Percentiles rank a stretch among this genome's conserved stretches.
phyloP scores from a whole-genome alignment of 2,113 vertebrate genomes.

The Callionymus lyra region DNA sequence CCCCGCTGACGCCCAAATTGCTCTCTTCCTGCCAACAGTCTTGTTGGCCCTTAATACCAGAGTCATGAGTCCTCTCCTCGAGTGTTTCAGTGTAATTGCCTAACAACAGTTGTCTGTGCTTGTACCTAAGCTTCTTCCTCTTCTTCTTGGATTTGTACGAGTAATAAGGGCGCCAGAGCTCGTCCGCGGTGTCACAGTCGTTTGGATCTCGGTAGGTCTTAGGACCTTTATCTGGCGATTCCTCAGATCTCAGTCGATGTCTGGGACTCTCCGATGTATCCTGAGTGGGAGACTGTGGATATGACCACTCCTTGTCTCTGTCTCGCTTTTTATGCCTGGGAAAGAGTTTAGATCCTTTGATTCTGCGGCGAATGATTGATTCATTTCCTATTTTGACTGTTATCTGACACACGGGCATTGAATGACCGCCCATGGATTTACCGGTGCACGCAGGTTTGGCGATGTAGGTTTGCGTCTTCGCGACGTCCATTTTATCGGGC shows the following conservation, averaged over 20 bases:
- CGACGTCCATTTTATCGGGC: slow-evolving; percentile 49
- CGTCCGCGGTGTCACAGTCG: slow-evolving; percentile 85
- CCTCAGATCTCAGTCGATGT: slow-evolving; percentile 66
- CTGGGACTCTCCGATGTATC: slow-evolving; percentile 54
- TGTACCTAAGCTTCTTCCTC: slow-evolving; percentile 75
- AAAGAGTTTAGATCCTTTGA: slow-evolving; percentile 88
- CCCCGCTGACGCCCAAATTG: slow-evolving; percentile 46
- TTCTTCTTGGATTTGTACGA: slow-evolving; percentile 97
- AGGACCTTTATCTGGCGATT: slow-evolving; percentile 43
- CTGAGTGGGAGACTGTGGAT: slow-evolving; percentile 31
- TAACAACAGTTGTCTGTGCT: slow-evolving; percentile 66
- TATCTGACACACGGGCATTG: slow-evolving; percentile 91
- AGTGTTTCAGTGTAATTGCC: slow-evolving; percentile 39
- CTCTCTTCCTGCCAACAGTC: slow-evolving; percentile 51
- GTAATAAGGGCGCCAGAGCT: slow-evolving; percentile 95
- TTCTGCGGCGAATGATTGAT: slow-evolving; percentile 86
- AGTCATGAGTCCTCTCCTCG: slow-evolving; percentile 30
- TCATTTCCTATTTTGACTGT: slow-evolving; percentile 97
- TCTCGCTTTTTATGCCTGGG: slow-evolving; percentile 75
- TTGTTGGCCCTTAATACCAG: slow-evolving; percentile 22
- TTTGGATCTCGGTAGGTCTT: slow-evolving; percentile 79
- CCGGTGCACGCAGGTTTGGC: slow-evolving; percentile 92
- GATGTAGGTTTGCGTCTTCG: slow-evolving; percentile 90
- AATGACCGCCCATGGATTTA: slow-evolving; percentile 76
- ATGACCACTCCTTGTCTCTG: slow-evolving; percentile 28